Percentiles rank a stretch among this genome's conserved stretches.
These are phyloP conservation scores for Cyprinodon diabolis DNA, from an alignment of 2,797 vertebrate species.

Conservation along the genomic window DNA sequence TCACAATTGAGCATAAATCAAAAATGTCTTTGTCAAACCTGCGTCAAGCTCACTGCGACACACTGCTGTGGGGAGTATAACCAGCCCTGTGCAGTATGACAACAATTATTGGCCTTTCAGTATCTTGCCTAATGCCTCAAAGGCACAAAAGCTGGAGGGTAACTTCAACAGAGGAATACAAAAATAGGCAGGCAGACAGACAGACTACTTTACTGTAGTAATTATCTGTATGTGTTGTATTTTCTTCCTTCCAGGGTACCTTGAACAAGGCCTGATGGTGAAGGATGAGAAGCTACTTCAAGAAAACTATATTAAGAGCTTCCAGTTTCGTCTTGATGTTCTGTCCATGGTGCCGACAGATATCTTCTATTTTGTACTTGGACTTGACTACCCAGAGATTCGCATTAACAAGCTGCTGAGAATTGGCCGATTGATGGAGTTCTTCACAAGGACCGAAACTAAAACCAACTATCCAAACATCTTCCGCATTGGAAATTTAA, in stretches of 20 bases:
- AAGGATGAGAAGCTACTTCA: constrained; percentile 86
- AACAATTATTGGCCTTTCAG: not conserved
- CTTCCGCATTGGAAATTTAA: constrained; percentile 93
- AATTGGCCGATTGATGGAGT: constrained; percentile 93
- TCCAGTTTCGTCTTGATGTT: constrained; percentile 90
- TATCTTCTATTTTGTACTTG: constrained; percentile 86
- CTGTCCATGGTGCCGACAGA: constrained; percentile 94
- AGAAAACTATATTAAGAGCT: constrained; percentile 81
- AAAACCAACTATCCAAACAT: constrained; percentile 97
- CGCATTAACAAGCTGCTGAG: constrained; percentile 92
- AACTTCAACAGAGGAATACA: not conserved
- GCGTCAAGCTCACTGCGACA: too few species aligned
- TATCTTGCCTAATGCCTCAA: not conserved
- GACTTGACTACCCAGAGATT: constrained; percentile 94
- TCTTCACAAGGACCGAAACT: constrained; percentile 93
- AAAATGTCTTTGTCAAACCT: too few species aligned
- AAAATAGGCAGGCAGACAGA: not conserved
- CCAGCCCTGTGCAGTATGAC: not conserved
- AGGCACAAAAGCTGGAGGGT: not conserved
- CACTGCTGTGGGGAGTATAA: too few species aligned
- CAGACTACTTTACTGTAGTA: not conserved
- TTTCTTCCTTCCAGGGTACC: constrained; percentile 81
- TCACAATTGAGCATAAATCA: too few species aligned
- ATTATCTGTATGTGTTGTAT: not conserved
- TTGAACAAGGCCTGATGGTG: constrained; percentile 94